Base-by-base conservation (phyloP, 2,113 vertebrate species). In the Raja brachyura region DNA sequence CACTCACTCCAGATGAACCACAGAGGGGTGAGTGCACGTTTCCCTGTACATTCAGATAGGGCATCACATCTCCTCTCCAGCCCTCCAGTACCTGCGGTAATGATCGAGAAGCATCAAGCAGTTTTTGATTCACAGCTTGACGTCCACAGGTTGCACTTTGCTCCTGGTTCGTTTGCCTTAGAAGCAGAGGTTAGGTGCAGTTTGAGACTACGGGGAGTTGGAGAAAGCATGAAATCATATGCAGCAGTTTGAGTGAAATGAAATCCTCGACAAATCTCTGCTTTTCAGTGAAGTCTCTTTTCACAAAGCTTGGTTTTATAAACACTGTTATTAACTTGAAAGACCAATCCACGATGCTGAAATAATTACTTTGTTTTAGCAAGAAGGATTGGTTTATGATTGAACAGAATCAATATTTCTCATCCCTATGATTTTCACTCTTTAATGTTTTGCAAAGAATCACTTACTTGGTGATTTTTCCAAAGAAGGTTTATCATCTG, bases 321-420 rank as follows among this genome's bases (percentile, higher is more conserved):
- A 79, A 61, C 22, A 25, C 11, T 85, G 25, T 85, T 85, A 59
- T 85, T 85, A 85, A 85, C 10, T 59, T 28, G 61, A 85, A 85
- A 28, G 25, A 59, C 18, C 81, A 85, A 59, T 59, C 56, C 81
- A 14, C 54, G 54, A 59, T 8, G 20, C 48, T 25, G 48, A 8
- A 59, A 85, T 85, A 11, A 85, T 28, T 10, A 25, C 54, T 56
- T 28, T 70, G 68, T 70, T 85, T 59, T 85, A 11, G 22, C 0
- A 20, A 56, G 18, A 20, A 81, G 2, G 10, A 85, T 28, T 85
- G 6, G 10, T 61, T 11, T 86, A 4, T 63, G 59, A 86, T 86
- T 86, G 59, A n/a, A 14, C n/a, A n/a, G 83, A 86, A 86, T 31
- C 83, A 86, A 86, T 86, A n/a, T 63, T 86, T 86, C 7, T 61